A percentile compares a stretch with the other conserved stretches of the same genome.
phyloP scores from a whole-genome alignment of 2,888 invertebrate species.

The Brenthis hecate region DNA sequence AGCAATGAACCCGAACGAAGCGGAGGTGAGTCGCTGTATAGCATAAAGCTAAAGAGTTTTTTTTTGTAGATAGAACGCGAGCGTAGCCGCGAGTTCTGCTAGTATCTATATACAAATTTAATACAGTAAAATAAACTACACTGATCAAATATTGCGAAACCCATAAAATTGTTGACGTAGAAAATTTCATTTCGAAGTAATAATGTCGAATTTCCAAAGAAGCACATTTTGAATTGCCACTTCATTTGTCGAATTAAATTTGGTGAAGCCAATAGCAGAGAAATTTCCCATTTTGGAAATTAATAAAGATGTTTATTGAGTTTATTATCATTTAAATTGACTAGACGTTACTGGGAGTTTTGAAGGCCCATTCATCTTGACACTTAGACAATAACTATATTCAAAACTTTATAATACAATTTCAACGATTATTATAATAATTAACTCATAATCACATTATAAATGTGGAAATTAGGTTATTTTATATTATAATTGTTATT shows the following conservation, averaged over 20 bases:
- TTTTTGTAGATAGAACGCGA: too few species aligned
- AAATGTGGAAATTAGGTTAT: too few species aligned
- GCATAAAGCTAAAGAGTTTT: too few species aligned
- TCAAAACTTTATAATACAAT: not conserved
- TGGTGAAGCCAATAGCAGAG: constrained; percentile 26
- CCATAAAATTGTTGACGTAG: constrained; percentile 14
- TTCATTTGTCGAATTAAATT: constrained; percentile 31
- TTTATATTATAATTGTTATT: too few species aligned
- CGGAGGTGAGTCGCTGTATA: too few species aligned
- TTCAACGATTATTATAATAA: not conserved
- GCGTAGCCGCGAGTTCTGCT: too few species aligned
- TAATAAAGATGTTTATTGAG: constrained; percentile 39
- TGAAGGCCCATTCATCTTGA: not conserved
- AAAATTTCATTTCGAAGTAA: constrained; percentile 23
- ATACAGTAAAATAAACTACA: too few species aligned
- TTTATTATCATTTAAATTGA: constrained; percentile 39
- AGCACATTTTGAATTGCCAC: constrained; percentile 22
- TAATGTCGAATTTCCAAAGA: constrained; percentile 17
- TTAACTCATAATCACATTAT: not conserved
- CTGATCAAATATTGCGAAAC: not conserved
- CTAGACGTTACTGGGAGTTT: constrained; percentile 40
- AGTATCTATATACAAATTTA: too few species aligned
- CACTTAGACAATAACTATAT: not conserved
- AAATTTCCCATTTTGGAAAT: constrained; percentile 36
- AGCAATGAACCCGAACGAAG: too few species aligned